Evolutionary conservation across 2,888 invertebrate species (phyloP).

Genomic region (Scaptomyza polygonia): DNA sequence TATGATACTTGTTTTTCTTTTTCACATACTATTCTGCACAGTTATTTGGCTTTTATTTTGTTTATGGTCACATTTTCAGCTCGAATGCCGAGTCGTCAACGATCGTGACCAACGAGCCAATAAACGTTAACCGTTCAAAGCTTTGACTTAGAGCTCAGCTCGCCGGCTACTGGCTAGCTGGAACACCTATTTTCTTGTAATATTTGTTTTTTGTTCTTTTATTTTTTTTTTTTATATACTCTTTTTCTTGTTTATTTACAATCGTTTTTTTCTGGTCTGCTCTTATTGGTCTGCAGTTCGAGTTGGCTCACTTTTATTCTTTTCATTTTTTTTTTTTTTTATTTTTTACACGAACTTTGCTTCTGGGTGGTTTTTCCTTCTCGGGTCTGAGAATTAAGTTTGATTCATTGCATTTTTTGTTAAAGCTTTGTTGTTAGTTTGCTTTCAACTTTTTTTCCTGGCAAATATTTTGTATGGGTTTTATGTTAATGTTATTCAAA

Average conservation of each 20-base stretch:
- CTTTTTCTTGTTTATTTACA: slow-evolving; percentile 53
- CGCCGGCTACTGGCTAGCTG: slow-evolving; percentile 57
- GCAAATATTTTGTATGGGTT: slow-evolving; percentile 2
- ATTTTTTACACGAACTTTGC: slow-evolving; percentile 35
- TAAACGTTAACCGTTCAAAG: slow-evolving; percentile 38
- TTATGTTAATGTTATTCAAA: slow-evolving; percentile 13
- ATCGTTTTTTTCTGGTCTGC: slow-evolving; percentile 48
- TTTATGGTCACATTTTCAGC: slow-evolving; percentile 18
- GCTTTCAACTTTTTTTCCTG: not conserved
- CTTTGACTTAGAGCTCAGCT: slow-evolving; percentile 38
- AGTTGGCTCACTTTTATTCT: slow-evolving; percentile 39
- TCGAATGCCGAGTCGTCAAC: slow-evolving; percentile 22
- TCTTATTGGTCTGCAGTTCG: slow-evolving; percentile 62
- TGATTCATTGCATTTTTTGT: slow-evolving; percentile 47
- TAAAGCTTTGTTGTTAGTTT: not conserved
- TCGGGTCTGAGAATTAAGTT: slow-evolving; percentile 11
- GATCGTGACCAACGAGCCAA: slow-evolving; percentile 52
- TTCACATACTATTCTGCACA: slow-evolving; percentile 7
- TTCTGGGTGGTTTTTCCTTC: slow-evolving; percentile 65
- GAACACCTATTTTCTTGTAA: slow-evolving; percentile 53
- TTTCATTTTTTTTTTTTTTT: slow-evolving; percentile 24
- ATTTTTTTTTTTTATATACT: slow-evolving; percentile 11
- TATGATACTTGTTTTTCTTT: not conserved
- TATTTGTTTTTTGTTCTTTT: slow-evolving; percentile 38
- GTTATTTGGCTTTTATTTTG: not conserved